Evolutionary conservation across 2,797 vertebrate species (phyloP).

Genomic region (Lagodon rhomboides): DNA sequence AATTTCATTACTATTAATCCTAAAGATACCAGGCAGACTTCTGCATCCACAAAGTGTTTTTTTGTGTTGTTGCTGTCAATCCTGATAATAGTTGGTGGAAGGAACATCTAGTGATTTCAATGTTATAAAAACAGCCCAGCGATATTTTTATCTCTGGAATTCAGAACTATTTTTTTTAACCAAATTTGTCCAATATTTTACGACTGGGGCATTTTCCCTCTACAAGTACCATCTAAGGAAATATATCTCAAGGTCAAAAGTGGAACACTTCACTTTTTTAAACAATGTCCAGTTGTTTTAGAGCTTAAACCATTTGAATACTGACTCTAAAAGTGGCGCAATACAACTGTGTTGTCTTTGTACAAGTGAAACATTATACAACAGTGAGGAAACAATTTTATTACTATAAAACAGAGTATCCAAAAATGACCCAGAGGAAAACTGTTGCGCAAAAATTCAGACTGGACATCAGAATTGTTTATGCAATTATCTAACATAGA

Average conservation of each 20-base stretch:
- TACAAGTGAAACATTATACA: neutral
- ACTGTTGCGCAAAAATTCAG: neutral
- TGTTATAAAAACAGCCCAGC: neutral
- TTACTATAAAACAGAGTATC: neutral
- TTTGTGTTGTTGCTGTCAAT: neutral
- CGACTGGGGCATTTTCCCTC: neutral
- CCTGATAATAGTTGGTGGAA: neutral
- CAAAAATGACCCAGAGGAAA: neutral
- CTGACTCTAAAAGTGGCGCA: neutral
- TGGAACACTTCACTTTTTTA: neutral
- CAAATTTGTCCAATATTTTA: too few relatives aligned
- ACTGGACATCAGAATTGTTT: neutral
- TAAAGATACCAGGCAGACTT: neutral
- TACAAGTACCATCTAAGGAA: neutral
- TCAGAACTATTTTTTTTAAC: neutral
- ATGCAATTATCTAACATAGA: neutral
- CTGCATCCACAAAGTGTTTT: neutral
- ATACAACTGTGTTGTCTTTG: neutral
- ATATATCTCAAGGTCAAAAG: neutral
- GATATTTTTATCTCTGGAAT: neutral
- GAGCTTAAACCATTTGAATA: neutral
- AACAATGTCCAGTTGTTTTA: neutral
- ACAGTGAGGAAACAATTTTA: too few relatives aligned
- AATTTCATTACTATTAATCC: neutral
- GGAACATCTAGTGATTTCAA: neutral